Percentiles rank a stretch among this genome's conserved stretches.
Evolutionary conservation across 2,888 invertebrate species (phyloP).

Genomic region (Pseudococcus jackbeardsleyi): DNA sequence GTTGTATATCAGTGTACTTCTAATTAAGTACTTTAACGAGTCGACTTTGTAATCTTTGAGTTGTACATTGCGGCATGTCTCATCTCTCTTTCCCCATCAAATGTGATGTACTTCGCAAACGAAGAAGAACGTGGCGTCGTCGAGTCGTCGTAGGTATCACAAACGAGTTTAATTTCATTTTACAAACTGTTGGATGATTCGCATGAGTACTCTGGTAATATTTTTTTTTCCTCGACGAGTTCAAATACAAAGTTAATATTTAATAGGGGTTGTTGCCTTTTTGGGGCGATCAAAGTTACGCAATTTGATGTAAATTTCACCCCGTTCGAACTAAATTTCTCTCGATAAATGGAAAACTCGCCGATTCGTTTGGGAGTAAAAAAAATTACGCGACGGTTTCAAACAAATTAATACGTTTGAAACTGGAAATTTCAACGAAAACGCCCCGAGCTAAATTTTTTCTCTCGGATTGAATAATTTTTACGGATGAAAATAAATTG

Average conservation of each 20-base stretch:
- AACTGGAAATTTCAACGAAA: background rate
- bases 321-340: too few species aligned
- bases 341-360: too few species aligned
- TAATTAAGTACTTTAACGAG: background rate
- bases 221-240: background rate
- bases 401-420: background rate
- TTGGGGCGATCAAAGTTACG: background rate
- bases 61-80: background rate
- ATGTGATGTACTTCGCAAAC: background rate
- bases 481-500: background rate
- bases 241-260: background rate
- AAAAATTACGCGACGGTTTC: background rate
- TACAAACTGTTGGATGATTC: background rate
- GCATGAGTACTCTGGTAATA: background rate
- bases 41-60: background rate
- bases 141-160: background rate
- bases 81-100: background rate
- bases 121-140: background rate
- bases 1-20: background rate
- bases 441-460: background rate
- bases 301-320: too few species aligned
- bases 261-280: background rate
- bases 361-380: background rate
- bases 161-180: constrained; percentile 12
- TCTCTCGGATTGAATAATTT: background rate